Conservation (phyloP, 2,888 invertebrate genomes). For the Platycheirus rosarum region DNA sequence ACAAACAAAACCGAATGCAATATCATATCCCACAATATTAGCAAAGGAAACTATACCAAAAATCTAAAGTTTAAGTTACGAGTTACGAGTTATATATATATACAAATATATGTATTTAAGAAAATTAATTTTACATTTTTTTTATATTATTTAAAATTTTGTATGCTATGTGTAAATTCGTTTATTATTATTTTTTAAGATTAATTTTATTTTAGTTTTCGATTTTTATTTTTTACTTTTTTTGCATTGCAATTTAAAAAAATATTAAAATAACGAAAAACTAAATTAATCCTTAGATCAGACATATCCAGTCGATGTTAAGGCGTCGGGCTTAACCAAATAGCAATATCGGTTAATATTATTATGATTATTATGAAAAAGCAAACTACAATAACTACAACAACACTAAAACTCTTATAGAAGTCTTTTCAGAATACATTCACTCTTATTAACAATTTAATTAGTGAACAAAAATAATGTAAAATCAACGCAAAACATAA, state of each 20-base stretch:
- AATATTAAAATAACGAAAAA: constrained; percentile 13
- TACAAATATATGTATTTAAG: constrained; percentile 46
- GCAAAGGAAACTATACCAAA: constrained; percentile 72
- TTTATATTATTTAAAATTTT: constrained; percentile 28
- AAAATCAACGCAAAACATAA: constrained; percentile 43
- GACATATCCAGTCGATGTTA: constrained; percentile 63
- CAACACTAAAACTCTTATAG: constrained; percentile 8
- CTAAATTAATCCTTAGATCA: constrained; percentile 46
- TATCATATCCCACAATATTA: constrained; percentile 67
- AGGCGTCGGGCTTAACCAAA: constrained; percentile 47
- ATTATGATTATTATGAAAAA: constrained; percentile 15
- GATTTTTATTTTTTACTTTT: constrained; percentile 18
- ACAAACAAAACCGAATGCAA: constrained; percentile 38
- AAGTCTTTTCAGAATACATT: constrained; percentile 26
- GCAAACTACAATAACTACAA: constrained; percentile 25
- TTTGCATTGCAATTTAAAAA: constrained; percentile 31
- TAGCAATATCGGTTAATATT: constrained; percentile 56
- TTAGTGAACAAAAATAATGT: constrained; percentile 32
- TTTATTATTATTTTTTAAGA: constrained; percentile 36
- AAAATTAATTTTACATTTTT: constrained; percentile 46
- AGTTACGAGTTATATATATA: constrained; percentile 51
- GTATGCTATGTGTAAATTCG: constrained; percentile 40
- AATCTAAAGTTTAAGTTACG: constrained; percentile 63
- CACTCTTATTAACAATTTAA: constrained; percentile 39
- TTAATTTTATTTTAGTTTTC: constrained; percentile 1